Percentiles rank a stretch among this genome's conserved stretches.
phyloP scores from a whole-genome alignment of 2,113 vertebrate genomes.

The Lophura nycthemera region DNA sequence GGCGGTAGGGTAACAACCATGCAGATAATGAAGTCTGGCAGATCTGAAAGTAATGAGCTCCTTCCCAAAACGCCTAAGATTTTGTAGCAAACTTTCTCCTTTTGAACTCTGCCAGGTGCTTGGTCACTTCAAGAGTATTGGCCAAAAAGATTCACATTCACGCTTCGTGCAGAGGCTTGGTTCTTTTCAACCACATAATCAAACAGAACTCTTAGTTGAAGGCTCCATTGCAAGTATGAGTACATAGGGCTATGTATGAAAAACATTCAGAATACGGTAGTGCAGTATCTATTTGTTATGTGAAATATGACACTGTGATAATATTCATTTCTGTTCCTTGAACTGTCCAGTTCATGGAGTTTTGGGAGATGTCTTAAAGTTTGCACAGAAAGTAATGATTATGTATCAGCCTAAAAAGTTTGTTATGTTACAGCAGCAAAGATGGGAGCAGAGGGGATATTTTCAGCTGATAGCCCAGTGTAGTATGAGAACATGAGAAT shows the following conservation, averaged over 20 bases:
- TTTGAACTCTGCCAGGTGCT: conserved; percentile 7
- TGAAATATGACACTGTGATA: background rate
- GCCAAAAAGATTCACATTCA: background rate
- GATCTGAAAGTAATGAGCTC: background rate
- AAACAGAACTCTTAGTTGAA: background rate
- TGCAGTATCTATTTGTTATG: background rate
- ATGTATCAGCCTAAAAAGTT: background rate
- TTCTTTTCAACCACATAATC: background rate
- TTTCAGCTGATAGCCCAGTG: background rate
- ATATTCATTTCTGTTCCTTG: background rate
- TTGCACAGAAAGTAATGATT: background rate
- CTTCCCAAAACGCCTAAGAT: background rate
- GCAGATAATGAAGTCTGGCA: background rate
- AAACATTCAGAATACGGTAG: background rate
- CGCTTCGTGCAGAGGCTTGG: background rate
- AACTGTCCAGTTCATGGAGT: background rate
- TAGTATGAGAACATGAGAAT: background rate
- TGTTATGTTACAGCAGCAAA: background rate
- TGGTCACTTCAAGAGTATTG: background rate
- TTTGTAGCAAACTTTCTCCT: background rate
- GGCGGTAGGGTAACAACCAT: background rate
- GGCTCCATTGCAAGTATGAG: background rate
- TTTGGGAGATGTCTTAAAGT: background rate
- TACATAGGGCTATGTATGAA: background rate
- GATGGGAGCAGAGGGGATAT: background rate